A percentile compares a stretch with the other conserved stretches of the same genome.
phyloP scores from a whole-genome alignment of 2,797 vertebrate genomes.

The Alca torda region DNA sequence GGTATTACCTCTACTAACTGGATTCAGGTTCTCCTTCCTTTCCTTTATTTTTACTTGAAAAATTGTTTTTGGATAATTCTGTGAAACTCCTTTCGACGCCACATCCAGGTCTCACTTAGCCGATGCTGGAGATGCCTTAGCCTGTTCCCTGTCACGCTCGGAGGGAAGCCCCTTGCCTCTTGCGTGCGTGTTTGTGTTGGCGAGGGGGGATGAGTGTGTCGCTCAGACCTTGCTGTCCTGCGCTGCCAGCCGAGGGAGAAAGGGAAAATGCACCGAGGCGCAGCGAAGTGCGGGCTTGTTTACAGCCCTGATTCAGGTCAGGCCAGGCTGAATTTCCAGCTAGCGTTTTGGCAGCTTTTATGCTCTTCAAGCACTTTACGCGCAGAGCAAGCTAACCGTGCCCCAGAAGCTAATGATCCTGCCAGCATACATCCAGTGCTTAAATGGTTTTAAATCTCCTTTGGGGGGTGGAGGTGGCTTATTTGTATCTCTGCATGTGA shows the following conservation, averaged over 20 bases:
- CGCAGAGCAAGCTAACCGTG: neutral
- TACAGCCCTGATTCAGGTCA: neutral
- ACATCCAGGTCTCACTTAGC: neutral
- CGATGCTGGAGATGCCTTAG: neutral
- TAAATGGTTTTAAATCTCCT: neutral
- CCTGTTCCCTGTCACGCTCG: fast-evolving
- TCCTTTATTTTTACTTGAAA: slow-evolving; percentile 33
- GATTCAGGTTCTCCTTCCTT: neutral
- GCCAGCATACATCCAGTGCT: neutral
- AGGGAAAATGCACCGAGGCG: neutral
- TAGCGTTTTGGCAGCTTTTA: neutral
- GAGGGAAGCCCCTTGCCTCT: neutral
- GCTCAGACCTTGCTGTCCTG: neutral
- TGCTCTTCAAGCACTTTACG: slow-evolving; percentile 24
- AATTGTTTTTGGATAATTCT: neutral
- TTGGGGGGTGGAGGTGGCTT: neutral
- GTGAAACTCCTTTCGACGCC: neutral
- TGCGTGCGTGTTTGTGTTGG: fast-evolving
- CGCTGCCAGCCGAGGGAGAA: neutral
- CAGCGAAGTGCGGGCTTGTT: fast-evolving
- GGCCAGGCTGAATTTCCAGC: neutral
- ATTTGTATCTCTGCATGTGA: neutral
- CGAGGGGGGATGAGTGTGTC: neutral
- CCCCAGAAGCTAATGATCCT: neutral
- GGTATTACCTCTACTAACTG: neutral